Conservation (phyloP, 2,113 vertebrate genomes). For the Sapajus apella region DNA sequence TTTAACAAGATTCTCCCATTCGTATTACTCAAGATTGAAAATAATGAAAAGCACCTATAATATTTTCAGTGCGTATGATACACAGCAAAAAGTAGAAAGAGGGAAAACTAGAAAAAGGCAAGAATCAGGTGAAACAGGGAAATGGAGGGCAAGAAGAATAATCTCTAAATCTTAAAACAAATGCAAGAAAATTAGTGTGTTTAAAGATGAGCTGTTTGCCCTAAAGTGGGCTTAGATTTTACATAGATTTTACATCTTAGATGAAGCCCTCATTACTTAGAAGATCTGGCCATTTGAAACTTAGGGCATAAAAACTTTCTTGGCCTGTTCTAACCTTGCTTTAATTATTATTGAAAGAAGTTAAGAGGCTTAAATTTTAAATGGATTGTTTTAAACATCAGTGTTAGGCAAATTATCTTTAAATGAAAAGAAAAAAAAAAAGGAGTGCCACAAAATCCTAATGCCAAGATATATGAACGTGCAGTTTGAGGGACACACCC, state of each 20-base stretch:
- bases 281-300: not conserved
- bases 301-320: not conserved
- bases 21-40: not conserved
- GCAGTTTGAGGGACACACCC: conserved; percentile 48
- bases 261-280: not conserved
- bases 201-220: not conserved
- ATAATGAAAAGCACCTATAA: not conserved
- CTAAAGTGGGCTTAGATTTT: not conserved
- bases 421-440: not conserved
- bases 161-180: conserved; percentile 4
- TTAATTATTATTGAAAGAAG: conserved; percentile 22
- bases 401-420: conserved; percentile 14
- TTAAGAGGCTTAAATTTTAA: not conserved
- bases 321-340: not conserved
- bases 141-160: not conserved
- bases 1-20: not conserved
- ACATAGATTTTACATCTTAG: not conserved
- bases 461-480: not conserved
- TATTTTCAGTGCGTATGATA: conserved; percentile 8
- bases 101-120: not conserved
- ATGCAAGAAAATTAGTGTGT: not conserved
- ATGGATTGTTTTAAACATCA: conserved; percentile 24
- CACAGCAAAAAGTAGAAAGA: not conserved
- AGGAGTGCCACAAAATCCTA: not conserved
- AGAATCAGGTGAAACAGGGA: not conserved